Conservation (phyloP, 2,113 vertebrate genomes). For the Leucopsar rothschildi region DNA sequence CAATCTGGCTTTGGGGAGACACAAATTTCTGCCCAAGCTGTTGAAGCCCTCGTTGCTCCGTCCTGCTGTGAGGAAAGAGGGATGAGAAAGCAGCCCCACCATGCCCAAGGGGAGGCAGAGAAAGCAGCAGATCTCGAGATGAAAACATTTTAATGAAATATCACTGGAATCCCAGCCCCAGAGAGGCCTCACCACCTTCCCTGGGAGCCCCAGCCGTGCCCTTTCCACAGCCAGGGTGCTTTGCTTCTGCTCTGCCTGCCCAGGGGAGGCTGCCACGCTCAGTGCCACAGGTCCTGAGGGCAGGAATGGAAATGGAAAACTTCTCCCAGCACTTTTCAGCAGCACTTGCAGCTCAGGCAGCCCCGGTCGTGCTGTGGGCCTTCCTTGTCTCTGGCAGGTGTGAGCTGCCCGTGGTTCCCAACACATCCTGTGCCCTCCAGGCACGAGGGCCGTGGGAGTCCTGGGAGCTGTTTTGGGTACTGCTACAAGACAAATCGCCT, state of each 20-base stretch:
- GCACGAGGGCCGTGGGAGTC: neutral
- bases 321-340: neutral
- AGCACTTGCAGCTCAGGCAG: neutral
- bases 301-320: neutral
- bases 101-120: neutral
- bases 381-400: neutral
- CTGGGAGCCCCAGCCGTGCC: neutral
- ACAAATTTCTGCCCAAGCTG: neutral
- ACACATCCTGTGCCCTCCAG: neutral
- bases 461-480: neutral
- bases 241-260: neutral
- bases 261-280: accelerated
- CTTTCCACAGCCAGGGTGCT: accelerated
- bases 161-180: neutral
- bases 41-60: neutral
- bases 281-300: neutral
- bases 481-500: neutral
- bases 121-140: accelerated
- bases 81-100: neutral
- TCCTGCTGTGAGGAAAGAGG: neutral
- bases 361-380: neutral
- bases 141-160: accelerated
- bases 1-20: neutral
- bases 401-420: neutral
- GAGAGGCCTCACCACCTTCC: neutral